Evolutionary conservation across 2,113 vertebrate genomes (phyloP).

Genomic region (Lepisosteus osseus): DNA sequence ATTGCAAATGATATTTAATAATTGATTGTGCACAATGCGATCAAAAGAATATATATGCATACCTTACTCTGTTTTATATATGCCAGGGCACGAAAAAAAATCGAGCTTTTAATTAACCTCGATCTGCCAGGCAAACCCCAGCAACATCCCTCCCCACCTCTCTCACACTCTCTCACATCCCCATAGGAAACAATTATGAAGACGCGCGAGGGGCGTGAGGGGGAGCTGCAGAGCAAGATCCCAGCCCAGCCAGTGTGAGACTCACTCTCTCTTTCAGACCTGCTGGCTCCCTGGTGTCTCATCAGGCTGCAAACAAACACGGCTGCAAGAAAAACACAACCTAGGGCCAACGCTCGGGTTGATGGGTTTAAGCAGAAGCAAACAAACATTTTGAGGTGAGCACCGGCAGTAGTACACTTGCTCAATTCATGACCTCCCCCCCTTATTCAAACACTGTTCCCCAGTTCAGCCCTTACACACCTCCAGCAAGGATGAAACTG

Average conservation of each 20-base stretch:
- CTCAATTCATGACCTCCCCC: too few relatives aligned
- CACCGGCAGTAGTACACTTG: neutral
- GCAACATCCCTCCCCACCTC: conserved; percentile 16
- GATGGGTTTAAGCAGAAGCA: neutral
- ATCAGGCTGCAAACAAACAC: neutral
- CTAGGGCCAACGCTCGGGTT: neutral
- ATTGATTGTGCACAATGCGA: conserved; percentile 51
- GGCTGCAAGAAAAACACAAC: neutral
- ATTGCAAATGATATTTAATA: conserved; percentile 61
- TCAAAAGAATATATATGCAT: conserved; percentile 56
- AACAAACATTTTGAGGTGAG: neutral
- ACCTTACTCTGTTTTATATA: conserved; percentile 39
- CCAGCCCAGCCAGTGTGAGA: too few relatives aligned
- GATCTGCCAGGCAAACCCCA: neutral
- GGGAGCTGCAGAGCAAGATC: neutral
- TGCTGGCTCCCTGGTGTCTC: neutral
- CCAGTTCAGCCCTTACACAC: too few relatives aligned
- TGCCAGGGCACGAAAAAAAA: neutral
- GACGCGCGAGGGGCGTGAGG: conserved; percentile 26
- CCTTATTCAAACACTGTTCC: too few relatives aligned
- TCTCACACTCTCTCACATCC: conserved; percentile 3
- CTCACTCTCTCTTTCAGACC: neutral
- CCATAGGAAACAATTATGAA: conserved; percentile 27
- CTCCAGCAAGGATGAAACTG: too few relatives aligned
- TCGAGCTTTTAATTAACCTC: conserved; percentile 14